Conservation (phyloP, 2,797 vertebrate species). For the Oreonectes daqikongensis region DNA sequence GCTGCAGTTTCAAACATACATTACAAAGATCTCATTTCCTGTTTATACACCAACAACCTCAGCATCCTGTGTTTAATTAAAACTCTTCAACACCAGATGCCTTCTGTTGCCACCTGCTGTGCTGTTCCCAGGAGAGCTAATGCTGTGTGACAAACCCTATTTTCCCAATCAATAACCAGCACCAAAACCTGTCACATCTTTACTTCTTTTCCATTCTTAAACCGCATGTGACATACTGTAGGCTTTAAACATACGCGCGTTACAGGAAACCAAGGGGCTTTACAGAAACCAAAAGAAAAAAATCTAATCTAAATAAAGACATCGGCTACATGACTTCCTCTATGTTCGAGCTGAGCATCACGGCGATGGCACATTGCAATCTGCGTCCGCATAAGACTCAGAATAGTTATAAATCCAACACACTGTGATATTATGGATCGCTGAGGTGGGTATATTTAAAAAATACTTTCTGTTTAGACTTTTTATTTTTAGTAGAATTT, state of each 20-base stretch:
- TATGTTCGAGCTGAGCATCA: constrained; percentile 50
- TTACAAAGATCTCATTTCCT: constrained; percentile 81
- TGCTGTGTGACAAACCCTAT: constrained; percentile 84
- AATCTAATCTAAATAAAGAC: constrained; percentile 50
- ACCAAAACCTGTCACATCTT: constrained; percentile 82
- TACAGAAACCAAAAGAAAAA: constrained; percentile 54
- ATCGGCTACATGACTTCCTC: constrained; percentile 67
- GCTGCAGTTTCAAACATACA: constrained; percentile 67
- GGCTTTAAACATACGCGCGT: constrained; percentile 27
- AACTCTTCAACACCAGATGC: constrained; percentile 80
- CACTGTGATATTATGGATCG: constrained; percentile 59
- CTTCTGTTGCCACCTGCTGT: constrained; percentile 80
- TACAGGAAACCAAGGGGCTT: constrained; percentile 76
- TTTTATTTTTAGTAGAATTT: too few species aligned
- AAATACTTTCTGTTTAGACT: neutral
- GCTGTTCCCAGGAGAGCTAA: constrained; percentile 82
- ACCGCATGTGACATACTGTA: constrained; percentile 30
- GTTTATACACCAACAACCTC: constrained; percentile 81
- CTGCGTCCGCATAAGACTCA: constrained; percentile 56
- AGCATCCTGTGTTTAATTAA: constrained; percentile 84
- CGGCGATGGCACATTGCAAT: constrained; percentile 48
- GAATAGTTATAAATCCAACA: constrained; percentile 8
- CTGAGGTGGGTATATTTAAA: constrained; percentile 67
- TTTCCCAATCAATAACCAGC: constrained; percentile 85
- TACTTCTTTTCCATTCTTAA: constrained; percentile 37